A percentile compares a stretch with the other conserved stretches of the same genome.
phyloP scores from a whole-genome alignment of 1,140 invertebrate genomes.

The Megalopta genalis region DNA sequence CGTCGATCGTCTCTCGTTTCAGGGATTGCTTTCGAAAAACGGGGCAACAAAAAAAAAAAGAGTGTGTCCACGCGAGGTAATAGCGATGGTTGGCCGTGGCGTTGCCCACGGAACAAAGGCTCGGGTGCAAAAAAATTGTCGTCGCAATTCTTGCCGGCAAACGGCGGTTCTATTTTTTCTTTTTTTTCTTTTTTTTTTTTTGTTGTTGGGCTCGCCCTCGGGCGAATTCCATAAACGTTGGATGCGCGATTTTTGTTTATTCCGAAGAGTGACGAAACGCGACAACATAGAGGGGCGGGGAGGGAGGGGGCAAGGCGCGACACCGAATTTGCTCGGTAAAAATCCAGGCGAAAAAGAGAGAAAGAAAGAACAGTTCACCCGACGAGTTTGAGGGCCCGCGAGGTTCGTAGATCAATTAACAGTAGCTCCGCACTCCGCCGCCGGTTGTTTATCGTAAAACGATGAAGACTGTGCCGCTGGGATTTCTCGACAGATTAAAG shows the following conservation, averaged over 20 bases:
- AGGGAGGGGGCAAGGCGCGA: too few species aligned
- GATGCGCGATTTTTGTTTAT: not conserved
- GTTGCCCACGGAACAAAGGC: not conserved
- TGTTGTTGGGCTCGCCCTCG: too few species aligned
- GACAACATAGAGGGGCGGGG: not conserved
- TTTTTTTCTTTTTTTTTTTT: not conserved
- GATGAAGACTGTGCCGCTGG: slow-evolving; percentile 27
- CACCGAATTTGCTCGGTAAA: not conserved
- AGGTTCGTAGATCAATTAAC: slow-evolving; percentile 39
- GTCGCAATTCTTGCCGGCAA: not conserved
- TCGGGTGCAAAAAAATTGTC: not conserved
- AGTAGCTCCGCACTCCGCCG: not conserved
- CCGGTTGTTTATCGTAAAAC: slow-evolving; percentile 38
- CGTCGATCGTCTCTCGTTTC: not conserved
- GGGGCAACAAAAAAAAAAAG: not conserved
- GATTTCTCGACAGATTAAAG: slow-evolving; percentile 51
- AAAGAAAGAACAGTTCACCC: not conserved
- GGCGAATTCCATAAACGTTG: not conserved
- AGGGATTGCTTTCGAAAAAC: not conserved
- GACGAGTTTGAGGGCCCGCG: not conserved
- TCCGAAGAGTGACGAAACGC: not conserved
- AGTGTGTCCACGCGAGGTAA: not conserved
- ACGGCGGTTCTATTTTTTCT: not conserved
- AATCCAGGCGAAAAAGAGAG: not conserved
- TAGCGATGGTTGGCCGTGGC: not conserved